Evolutionary conservation across 2,113 vertebrate genomes (phyloP).

Genomic region (Dendropsophus ebraccatus): DNA sequence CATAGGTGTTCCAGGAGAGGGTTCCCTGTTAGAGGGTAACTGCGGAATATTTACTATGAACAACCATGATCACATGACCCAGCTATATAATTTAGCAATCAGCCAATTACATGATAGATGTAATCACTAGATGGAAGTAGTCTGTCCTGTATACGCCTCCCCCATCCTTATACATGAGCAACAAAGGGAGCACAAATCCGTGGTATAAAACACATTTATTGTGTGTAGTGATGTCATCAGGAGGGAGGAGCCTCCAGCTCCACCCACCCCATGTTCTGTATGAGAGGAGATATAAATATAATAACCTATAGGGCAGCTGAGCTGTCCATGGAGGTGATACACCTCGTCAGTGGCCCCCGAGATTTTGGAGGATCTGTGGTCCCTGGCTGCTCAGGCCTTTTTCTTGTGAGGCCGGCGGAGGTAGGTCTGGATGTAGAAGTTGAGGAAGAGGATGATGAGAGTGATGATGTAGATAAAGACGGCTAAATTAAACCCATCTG

Average conservation of each 20-base stretch:
- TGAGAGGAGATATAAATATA: background rate
- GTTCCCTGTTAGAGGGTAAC: too few species aligned
- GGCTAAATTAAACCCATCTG: slow-evolving; percentile 65
- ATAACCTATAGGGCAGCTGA: background rate
- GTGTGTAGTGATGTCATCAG: background rate
- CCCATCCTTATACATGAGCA: background rate
- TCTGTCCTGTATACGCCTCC: background rate
- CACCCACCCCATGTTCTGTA: background rate
- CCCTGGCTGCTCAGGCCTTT: background rate
- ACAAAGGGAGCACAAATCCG: background rate
- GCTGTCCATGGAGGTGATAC: background rate
- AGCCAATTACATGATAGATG: too few species aligned
- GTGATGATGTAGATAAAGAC: slow-evolving; percentile 70
- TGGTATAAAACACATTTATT: background rate
- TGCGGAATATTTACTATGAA: too few species aligned
- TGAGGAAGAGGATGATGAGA: slow-evolving; percentile 71
- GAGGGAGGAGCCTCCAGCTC: background rate
- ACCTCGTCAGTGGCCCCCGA: background rate
- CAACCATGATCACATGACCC: too few species aligned
- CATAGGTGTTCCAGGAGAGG: too few species aligned
- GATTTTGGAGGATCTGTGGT: background rate
- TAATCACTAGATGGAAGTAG: too few species aligned
- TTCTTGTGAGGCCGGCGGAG: slow-evolving; percentile 64
- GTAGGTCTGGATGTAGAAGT: slow-evolving; percentile 71
- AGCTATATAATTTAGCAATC: too few species aligned